Base-by-base conservation (phyloP, 2,113 vertebrate species). In the Isurus oxyrinchus region DNA sequence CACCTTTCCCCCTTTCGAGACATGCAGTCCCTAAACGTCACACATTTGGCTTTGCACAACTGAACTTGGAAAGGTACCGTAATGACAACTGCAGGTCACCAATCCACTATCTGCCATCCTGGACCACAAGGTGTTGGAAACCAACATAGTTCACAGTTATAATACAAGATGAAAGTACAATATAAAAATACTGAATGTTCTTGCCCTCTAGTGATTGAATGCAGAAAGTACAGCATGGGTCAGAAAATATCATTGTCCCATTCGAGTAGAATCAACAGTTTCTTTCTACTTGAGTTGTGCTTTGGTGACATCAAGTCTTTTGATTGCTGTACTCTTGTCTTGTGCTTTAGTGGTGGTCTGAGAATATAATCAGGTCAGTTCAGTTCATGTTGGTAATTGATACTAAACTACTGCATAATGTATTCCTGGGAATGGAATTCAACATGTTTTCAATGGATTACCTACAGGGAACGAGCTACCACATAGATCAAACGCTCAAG, bases 191-290 rank as follows among this genome's bases (percentile, higher is more conserved):
- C 49, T 72, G 94, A 72, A 95, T 95, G 94, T 95, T 95, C 67
- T 95, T 95, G 67, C 94, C 94, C 94, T 76, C 94, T 95, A 95
- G 94, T 95, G 67, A 95, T 72, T 31, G 67, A 95, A 95, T 31
- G 40, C 40, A 69, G 67, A 95, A 95, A 72, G 49, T 95, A 95
- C 67, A 67, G 61, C 61, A 31, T 25, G 23, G 5, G 59, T 40
- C 21, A 7, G 35, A 66, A 94, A 94, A 40, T 40, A 63, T n/a
- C 35, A 94, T 35, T 94, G 90, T 94, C 90, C 61, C 35, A 61
- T 40, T 61, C 14, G 16, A 94, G 35, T 63, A n/a, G 61, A 14
- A 55, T 95, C 44, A 67, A 44, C 27, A 3, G 25, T 44, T 94
- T 94, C n/a, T 49, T 87, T 91, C 53, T 25, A 35, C 53, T 13